Evolutionary conservation across 92 coral and sea anemone species (phyloP).

Genomic region (Isaurus tuberculatus): DNA sequence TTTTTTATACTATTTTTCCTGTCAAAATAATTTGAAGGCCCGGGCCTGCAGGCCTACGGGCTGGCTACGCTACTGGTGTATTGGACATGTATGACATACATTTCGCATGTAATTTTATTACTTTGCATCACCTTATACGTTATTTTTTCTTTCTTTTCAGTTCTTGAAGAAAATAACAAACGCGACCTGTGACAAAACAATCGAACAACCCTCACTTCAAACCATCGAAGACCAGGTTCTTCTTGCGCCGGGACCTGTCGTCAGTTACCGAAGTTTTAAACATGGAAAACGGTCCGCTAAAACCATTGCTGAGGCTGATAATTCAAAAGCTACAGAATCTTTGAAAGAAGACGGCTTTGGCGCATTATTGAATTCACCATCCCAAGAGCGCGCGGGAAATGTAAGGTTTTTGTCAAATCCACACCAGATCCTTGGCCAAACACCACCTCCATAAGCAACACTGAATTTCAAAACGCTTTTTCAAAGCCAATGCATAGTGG

Average conservation of each 20-base stretch:
- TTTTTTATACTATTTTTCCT: too few relatives aligned
- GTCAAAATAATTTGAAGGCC: too few relatives aligned
- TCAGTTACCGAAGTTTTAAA: constrained; percentile 17
- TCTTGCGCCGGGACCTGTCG: constrained; percentile 26
- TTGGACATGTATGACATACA: constrained; percentile 3
- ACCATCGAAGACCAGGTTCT: constrained; percentile 22
- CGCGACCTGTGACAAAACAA: constrained; percentile 24
- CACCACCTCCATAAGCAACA: constrained; percentile 24
- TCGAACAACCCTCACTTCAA: constrained; percentile 28
- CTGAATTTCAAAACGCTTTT: constrained; percentile 21
- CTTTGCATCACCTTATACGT: not conserved
- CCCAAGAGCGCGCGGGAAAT: constrained; percentile 50
- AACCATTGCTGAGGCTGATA: constrained; percentile 33
- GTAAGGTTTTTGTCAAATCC: constrained; percentile 48
- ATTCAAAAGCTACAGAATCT: not conserved
- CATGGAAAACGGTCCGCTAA: constrained; percentile 22
- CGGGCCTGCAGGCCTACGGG: too few relatives aligned
- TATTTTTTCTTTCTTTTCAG: constrained; percentile 15
- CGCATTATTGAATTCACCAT: constrained; percentile 35
- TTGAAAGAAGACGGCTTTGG: constrained; percentile 49
- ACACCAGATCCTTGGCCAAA: constrained; percentile 52
- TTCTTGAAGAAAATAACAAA: constrained; percentile 5
- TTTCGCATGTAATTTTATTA: constrained; percentile 4
- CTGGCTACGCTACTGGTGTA: too few relatives aligned
- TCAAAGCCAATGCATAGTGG: constrained; percentile 44